Conservation (phyloP, 2,113 vertebrate species). For the Shinisaurus crocodilurus region DNA sequence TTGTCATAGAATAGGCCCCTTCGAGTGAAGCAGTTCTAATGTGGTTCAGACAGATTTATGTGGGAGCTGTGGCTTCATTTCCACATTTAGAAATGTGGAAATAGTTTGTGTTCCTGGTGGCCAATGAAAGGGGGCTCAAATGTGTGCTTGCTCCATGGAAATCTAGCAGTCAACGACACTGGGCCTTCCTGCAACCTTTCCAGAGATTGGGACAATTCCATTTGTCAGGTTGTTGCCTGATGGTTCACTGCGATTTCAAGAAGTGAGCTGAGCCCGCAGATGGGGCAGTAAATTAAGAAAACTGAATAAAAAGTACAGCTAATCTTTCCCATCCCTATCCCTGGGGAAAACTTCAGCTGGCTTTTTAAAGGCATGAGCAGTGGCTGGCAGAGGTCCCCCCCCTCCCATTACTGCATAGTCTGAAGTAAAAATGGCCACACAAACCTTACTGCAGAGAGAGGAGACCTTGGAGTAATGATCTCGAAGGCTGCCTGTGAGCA, state of each 20-base stretch:
- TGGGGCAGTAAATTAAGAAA: slow-evolving; percentile 12
- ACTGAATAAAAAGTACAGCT: background rate
- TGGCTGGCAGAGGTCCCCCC: background rate
- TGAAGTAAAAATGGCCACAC: background rate
- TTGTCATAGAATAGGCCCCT: background rate
- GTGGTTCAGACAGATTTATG: background rate
- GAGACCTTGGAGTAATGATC: background rate
- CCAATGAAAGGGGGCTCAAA: background rate
- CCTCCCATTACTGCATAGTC: background rate
- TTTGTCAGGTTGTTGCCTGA: background rate
- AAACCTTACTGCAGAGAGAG: background rate
- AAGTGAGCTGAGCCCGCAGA: background rate
- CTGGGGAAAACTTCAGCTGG: background rate
- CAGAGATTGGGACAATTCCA: background rate
- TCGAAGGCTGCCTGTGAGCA: background rate
- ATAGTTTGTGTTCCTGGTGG: background rate
- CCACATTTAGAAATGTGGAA: background rate
- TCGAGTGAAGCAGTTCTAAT: background rate
- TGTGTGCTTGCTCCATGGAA: background rate
- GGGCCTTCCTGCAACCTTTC: background rate
- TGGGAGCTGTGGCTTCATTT: background rate
- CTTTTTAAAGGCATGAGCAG: background rate
- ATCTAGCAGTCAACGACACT: background rate
- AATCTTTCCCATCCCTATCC: background rate
- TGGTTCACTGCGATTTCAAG: background rate